phyloP scores from a whole-genome alignment of 1,140 invertebrate species.

The Mercenaria mercenaria region DNA sequence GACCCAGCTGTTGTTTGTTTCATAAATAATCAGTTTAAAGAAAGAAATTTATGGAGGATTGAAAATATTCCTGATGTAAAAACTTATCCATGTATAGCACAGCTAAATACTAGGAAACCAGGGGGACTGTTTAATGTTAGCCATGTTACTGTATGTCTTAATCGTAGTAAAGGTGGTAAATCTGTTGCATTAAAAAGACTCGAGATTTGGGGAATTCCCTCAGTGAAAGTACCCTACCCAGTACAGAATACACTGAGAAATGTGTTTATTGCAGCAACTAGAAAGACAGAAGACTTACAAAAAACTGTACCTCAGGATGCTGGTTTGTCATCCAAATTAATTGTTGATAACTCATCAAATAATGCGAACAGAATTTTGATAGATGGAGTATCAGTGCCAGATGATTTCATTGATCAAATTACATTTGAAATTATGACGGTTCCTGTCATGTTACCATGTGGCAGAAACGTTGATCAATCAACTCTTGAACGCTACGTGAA shows the following conservation, averaged over 20 bases:
- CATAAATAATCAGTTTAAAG: constrained; percentile 64
- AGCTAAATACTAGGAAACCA: constrained; percentile 61
- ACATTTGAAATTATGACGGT: constrained; percentile 93
- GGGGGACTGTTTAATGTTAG: constrained; percentile 71
- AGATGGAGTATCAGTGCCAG: constrained; percentile 87
- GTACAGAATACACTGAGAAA: constrained; percentile 55
- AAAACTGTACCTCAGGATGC: neutral
- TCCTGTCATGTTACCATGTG: constrained; percentile 91
- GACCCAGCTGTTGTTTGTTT: constrained; percentile 71
- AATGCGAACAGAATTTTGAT: neutral
- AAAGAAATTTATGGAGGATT: constrained; percentile 2
- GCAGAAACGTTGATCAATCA: constrained; percentile 91
- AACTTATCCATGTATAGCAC: constrained; percentile 5
- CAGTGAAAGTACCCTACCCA: constrained; percentile 52
- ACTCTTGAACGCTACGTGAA: constrained; percentile 91
- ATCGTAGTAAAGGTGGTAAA: constrained; percentile 69
- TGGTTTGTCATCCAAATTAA: neutral
- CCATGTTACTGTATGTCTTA: constrained; percentile 76
- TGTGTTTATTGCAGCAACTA: neutral
- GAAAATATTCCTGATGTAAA: constrained; percentile 5
- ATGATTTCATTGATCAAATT: constrained; percentile 93
- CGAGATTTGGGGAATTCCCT: constrained; percentile 79
- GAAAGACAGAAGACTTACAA: neutral
- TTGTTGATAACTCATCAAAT: neutral
- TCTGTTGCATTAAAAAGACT: constrained; percentile 75